A percentile compares a stretch with the other conserved stretches of the same genome.
These are phyloP conservation scores for Pagetopsis macropterus DNA, from an alignment of 2,797 vertebrate species.

Conservation along the genomic window DNA sequence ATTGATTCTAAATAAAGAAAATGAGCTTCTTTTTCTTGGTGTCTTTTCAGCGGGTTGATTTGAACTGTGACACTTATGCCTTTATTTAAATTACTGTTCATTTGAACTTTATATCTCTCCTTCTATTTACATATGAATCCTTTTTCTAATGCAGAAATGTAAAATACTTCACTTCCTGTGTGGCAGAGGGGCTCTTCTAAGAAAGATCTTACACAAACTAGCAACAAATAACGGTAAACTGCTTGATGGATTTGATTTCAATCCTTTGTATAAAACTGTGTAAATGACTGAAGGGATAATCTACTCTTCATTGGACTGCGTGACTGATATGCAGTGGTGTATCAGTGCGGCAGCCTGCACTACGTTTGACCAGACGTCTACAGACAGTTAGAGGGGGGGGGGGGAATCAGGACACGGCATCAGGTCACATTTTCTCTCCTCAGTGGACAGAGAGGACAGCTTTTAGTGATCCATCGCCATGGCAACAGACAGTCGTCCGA, in stretches of 20 bases:
- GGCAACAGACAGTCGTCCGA: constrained; percentile 67
- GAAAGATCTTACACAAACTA: not conserved
- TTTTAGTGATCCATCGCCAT: constrained; percentile 63
- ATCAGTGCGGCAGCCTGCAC: not conserved
- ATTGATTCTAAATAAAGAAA: too few species aligned
- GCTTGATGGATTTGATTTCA: not conserved
- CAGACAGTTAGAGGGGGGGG: constrained; percentile 29
- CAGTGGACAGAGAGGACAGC: constrained; percentile 35
- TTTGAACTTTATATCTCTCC: constrained; percentile 16
- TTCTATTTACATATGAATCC: constrained; percentile 28
- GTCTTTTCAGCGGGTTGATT: constrained; percentile 14
- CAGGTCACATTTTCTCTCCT: constrained; percentile 62
- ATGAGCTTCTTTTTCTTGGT: not conserved
- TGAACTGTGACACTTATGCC: constrained; percentile 19
- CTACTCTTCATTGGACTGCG: not conserved
- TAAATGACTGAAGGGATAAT: not conserved
- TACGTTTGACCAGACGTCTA: constrained; percentile 9
- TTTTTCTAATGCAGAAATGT: constrained; percentile 9
- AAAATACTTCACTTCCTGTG: constrained; percentile 14
- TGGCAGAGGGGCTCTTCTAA: not conserved
- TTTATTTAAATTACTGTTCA: constrained; percentile 17
- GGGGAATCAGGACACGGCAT: constrained; percentile 50
- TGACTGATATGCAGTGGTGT: not conserved
- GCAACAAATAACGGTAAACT: not conserved
- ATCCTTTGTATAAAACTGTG: not conserved